Conservation (phyloP, 2,888 invertebrate genomes). For the Uloborus plumipes region DNA sequence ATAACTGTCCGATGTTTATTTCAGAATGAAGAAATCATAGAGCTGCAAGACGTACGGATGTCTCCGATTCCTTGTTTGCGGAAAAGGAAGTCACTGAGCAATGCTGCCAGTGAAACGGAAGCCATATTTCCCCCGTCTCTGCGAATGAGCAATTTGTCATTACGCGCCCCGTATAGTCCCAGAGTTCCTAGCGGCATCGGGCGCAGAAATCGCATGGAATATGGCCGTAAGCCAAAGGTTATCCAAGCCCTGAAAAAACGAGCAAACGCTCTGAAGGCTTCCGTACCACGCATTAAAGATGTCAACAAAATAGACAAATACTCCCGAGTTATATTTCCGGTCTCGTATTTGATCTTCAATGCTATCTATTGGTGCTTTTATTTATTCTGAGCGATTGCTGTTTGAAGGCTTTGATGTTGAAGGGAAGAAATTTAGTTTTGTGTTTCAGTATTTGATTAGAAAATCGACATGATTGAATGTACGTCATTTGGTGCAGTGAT, state of each 20-base stretch:
- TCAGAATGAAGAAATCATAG: conserved; percentile 83
- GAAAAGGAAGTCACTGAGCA: conserved; percentile 68
- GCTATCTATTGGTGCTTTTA: conserved; percentile 96
- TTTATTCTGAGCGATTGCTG: conserved; percentile 71
- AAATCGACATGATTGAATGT: too few species aligned
- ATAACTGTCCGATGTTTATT: conserved; percentile 13
- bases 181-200: conserved; percentile 35
- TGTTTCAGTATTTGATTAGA: neutral
- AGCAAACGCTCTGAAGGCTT: conserved; percentile 87
- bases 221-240: conserved; percentile 72
- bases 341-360: conserved; percentile 95
- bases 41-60: conserved; percentile 87
- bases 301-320: conserved; percentile 98
- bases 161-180: conserved; percentile 55
- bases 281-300: conserved; percentile 91
- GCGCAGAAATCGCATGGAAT: conserved; percentile 41
- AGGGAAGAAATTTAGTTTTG: conserved; percentile 10
- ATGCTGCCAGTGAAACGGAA: conserved; percentile 70
- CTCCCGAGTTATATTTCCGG: conserved; percentile 94
- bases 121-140: conserved; percentile 81
- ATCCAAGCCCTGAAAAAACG: conserved; percentile 86
- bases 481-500: neutral
- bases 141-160: conserved; percentile 74
- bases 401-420: neutral
- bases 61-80: conserved; percentile 86